These are phyloP conservation scores for Chaetodon trifascialis DNA, from an alignment of 2,113 vertebrate species.

Conservation along the genomic window DNA sequence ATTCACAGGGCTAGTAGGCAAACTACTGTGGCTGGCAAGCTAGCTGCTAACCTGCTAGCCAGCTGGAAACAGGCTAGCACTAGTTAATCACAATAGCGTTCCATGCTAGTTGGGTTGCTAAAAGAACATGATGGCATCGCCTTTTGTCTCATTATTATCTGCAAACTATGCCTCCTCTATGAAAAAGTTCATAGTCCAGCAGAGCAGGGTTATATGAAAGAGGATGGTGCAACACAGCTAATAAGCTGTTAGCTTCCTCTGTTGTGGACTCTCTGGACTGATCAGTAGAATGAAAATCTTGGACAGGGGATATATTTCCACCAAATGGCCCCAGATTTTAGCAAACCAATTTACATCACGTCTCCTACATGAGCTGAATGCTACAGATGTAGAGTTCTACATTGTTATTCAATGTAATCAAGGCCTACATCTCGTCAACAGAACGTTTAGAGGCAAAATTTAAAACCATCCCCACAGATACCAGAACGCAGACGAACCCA, in stretches of 20 bases:
- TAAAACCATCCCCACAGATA: conserved; percentile 56
- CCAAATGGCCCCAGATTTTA: not conserved
- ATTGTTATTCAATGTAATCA: not conserved
- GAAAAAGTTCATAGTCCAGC: too few relatives aligned
- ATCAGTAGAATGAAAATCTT: not conserved
- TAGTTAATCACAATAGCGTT: not conserved
- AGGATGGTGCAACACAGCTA: not conserved
- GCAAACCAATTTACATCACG: not conserved
- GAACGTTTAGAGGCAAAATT: conserved; percentile 52
- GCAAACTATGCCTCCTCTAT: too few relatives aligned
- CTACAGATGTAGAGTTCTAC: not conserved
- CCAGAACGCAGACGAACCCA: conserved; percentile 64
- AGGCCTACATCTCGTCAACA: conserved; percentile 23
- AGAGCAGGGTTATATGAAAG: too few relatives aligned
- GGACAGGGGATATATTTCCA: not conserved
- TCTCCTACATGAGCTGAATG: not conserved
- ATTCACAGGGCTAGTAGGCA: not conserved
- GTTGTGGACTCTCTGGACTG: not conserved
- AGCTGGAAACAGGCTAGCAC: not conserved
- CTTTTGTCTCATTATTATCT: too few relatives aligned
- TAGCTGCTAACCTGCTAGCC: not conserved
- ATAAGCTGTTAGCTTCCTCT: not conserved
- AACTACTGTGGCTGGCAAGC: not conserved
- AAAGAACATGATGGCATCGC: too few relatives aligned
- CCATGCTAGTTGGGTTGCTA: not conserved